A percentile compares a stretch with the other conserved stretches of the same genome.
Evolutionary conservation across 2,888 invertebrate species (phyloP).

Genomic region (Nomada ruficornis): DNA sequence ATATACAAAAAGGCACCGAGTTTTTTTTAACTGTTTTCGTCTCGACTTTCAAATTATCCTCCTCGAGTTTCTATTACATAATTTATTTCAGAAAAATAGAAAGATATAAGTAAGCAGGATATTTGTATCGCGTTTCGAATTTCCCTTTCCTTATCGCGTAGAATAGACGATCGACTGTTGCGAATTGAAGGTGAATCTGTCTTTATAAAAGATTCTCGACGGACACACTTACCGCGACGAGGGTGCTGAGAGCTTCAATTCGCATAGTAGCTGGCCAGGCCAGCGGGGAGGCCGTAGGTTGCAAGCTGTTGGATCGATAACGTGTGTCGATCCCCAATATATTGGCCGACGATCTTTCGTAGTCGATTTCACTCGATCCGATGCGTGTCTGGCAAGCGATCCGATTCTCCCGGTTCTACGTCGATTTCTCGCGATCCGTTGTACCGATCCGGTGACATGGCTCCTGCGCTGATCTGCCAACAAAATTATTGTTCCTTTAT

Average conservation of each 20-base stretch:
- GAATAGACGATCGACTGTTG: neutral
- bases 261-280: slow-evolving; percentile 90
- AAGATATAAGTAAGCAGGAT: too few species aligned
- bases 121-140: too few species aligned
- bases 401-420: slow-evolving; percentile 76
- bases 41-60: too few species aligned
- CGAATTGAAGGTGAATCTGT: neutral
- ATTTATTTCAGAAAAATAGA: too few species aligned
- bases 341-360: slow-evolving; percentile 64
- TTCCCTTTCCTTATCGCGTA: too few species aligned
- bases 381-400: slow-evolving; percentile 61
- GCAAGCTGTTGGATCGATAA: slow-evolving; percentile 77
- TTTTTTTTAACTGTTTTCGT: too few species aligned
- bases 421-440: slow-evolving; percentile 76
- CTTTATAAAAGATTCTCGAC: neutral
- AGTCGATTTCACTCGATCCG: slow-evolving; percentile 59
- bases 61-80: too few species aligned
- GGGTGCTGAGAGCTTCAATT: slow-evolving; percentile 90
- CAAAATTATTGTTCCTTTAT: slow-evolving; percentile 22
- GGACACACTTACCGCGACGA: slow-evolving; percentile 89
- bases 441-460: slow-evolving; percentile 78
- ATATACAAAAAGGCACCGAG: too few species aligned
- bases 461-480: slow-evolving; percentile 72
- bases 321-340: slow-evolving; percentile 76
- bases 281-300: slow-evolving; percentile 86